Evolutionary conservation across 2,113 vertebrate species (phyloP), one percentile per base, ranked within the genome.

Genomic region (Petromus typicus): DNA sequence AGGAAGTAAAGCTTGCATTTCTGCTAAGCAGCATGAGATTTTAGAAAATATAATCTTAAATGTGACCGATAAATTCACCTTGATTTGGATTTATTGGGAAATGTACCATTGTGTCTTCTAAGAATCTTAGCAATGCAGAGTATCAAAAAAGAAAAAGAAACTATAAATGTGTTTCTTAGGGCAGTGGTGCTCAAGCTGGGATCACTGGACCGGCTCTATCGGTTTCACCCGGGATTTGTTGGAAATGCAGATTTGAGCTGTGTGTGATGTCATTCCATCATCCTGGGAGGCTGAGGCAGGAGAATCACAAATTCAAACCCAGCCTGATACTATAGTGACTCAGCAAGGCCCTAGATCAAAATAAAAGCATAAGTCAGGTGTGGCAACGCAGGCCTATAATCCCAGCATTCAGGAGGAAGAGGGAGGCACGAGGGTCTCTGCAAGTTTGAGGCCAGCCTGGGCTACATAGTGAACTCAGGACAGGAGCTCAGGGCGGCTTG

Each of bases 11-110:
- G 84, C 48, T 17, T 66, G 7, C 43, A 23, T 59, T 89, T 61
- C 16, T 83, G 66, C 43, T 80, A 12, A 91, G 34, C 54, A 32
- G 16, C 30, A 40, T 75, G 43, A 84, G 51, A 69, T 54, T 85
- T 90, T 71, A 81, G 59, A 89, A 81, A 76, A n/a, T 25, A 18
- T 84, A 86, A 71, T 83, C 37, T 88, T 82, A 79, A 81, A 51
- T 61, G 69, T 86, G 86, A 83, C 16, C 30, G 91, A 27, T 91
- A 75, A 51, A 57, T 91, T 94, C 17, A 67, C 18, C 63, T 20
- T 88, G 51, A 88, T 94, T 95, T 85, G 48, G 66, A 73, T n/a
- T 86, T 76, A 63, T 54, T 73, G 7, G 40, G 63, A 54, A 93
- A 82, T 5, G 90, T 71, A 69, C 43, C 69, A 85, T 69, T 43